Evolutionary conservation across 2,113 vertebrate genomes (phyloP).

Genomic region (Tachuris rubrigastra): DNA sequence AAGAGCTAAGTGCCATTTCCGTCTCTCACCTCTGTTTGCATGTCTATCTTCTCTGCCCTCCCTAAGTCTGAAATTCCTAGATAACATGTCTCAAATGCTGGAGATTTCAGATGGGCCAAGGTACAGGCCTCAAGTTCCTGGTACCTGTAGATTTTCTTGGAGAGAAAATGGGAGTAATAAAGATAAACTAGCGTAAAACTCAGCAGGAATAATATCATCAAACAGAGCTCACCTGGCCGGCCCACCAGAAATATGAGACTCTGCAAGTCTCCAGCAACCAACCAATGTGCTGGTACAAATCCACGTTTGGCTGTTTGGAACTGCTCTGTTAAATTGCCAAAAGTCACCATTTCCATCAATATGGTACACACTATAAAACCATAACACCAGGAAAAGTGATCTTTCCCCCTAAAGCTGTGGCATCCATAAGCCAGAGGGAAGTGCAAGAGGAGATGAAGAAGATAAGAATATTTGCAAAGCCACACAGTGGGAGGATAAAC

Average conservation of each 20-base stretch:
- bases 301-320: too few relatives aligned
- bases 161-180: not conserved
- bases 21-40: not conserved
- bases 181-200: not conserved
- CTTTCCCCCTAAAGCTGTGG: not conserved
- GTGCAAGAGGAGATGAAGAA: not conserved
- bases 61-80: not conserved
- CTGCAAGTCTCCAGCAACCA: constrained; percentile 15
- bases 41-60: not conserved
- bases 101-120: not conserved
- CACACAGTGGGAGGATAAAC: not conserved
- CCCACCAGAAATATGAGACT: constrained; percentile 26
- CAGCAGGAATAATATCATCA: not conserved
- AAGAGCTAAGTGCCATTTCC: not conserved
- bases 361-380: not conserved
- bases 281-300: not conserved
- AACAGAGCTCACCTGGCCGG: not conserved
- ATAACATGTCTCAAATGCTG: not conserved
- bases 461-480: not conserved
- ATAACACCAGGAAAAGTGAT: not conserved
- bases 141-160: not conserved
- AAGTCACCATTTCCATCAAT: not conserved
- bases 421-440: not conserved
- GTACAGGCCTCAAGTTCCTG: not conserved
- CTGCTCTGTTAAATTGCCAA: not conserved